Conservation (phyloP, 2,888 invertebrate genomes). For the Beris morrisii region DNA sequence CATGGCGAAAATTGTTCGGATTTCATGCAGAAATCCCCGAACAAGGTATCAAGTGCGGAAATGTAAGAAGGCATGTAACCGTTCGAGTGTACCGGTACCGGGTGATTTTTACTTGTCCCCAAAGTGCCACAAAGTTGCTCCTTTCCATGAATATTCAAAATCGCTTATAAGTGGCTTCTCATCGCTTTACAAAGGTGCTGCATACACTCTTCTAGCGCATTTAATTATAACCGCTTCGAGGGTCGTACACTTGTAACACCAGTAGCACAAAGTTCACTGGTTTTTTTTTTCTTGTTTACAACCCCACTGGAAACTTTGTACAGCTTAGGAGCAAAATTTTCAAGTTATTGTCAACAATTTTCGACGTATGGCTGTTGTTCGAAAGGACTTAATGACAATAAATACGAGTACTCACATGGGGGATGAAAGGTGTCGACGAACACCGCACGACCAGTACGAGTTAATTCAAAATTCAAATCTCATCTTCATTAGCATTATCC, state of each 20-base stretch:
- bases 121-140: slow-evolving; percentile 44
- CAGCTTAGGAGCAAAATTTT: slow-evolving; percentile 5
- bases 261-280: slow-evolving; percentile 28
- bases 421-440: slow-evolving; percentile 38
- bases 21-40: too few relatives aligned
- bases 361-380: slow-evolving; percentile 19
- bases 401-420: slow-evolving; percentile 38
- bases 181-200: slow-evolving; percentile 11
- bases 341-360: slow-evolving; percentile 36
- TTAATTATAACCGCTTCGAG: slow-evolving; percentile 35
- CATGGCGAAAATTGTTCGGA: too few relatives aligned
- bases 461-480: slow-evolving; percentile 41
- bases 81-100: not conserved
- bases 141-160: slow-evolving; percentile 46
- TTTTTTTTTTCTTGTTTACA: slow-evolving; percentile 35
- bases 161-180: slow-evolving; percentile 34
- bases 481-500: slow-evolving; percentile 35
- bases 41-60: too few relatives aligned
- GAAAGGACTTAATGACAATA: slow-evolving; percentile 11
- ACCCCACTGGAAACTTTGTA: slow-evolving; percentile 24
- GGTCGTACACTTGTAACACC: slow-evolving; percentile 13
- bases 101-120: slow-evolving; percentile 35
- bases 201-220: slow-evolving; percentile 13
- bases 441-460: slow-evolving; percentile 30
- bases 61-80: too few relatives aligned